A percentile compares a stretch with the other conserved stretches of the same genome.
These are phyloP conservation scores for Nephrotoma guestfalica DNA, from an alignment of 2,888 invertebrate genomes.

Conservation along the genomic window DNA sequence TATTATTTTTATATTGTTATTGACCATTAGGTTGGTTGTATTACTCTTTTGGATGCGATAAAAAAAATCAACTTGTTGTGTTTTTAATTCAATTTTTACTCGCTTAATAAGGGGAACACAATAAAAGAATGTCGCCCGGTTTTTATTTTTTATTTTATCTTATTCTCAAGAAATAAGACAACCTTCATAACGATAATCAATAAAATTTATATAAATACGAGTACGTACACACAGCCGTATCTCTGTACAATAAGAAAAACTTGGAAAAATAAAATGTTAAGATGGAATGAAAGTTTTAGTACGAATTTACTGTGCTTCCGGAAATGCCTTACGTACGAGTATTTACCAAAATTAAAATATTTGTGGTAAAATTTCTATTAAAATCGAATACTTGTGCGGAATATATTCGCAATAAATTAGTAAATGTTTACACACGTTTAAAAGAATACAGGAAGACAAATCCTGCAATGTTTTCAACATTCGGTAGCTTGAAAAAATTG, in stretches of 20 bases:
- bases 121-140: conserved; percentile 1
- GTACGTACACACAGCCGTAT: background rate
- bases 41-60: background rate
- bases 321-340: background rate
- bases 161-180: conserved; percentile 1
- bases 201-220: background rate
- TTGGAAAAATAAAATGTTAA: background rate
- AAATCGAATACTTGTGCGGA: no score
- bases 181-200: background rate
- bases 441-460: no score
- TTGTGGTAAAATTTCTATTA: no score
- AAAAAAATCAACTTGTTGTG: background rate
- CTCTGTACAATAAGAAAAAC: background rate
- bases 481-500: no score
- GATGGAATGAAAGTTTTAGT: background rate
- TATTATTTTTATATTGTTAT: background rate
- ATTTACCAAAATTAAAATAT: background rate
- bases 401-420: no score
- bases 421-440: no score
- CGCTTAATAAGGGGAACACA: conserved; percentile 1
- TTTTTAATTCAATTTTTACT: background rate
- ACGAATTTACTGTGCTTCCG: background rate
- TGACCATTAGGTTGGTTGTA: background rate
- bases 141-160: background rate
- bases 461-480: no score